Evolutionary conservation across 2,797 vertebrate genomes (phyloP), one percentile per base, ranked within the genome.

Genomic region (Nasua narica): DNA sequence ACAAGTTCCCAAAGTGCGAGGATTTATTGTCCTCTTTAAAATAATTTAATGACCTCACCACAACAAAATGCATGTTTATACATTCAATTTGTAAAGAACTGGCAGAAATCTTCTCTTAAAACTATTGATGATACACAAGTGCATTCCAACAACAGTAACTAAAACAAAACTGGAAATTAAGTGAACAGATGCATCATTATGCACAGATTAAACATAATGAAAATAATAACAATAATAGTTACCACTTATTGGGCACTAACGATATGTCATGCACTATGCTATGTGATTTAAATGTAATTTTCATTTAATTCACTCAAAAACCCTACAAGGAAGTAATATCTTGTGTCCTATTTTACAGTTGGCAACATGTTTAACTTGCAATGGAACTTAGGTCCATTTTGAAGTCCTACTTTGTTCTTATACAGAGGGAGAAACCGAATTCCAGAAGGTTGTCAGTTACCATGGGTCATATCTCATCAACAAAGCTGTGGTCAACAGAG

Each of bases 131-230:
- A 9, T 72, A 74, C 12, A 78, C 70, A 18, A 85, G 10, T 92
- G 32, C 2, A 86, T 86, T 77, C 7, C 83, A 56, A 4, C 32
- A 93, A 77, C 1, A 54, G 37, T 48, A 92, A 27, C 58, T 92
- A 82, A 96, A 92, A 87, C 16, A 70, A 77, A 88, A 67, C 16
- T 87, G 25, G 19, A 94, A 96, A 95, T 90, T 91, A 93, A 84
- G 2, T 77, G 81, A 92, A 78, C 27, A 50, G 50, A 87, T 91
- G 21, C 2, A 76, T 56, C 27, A 86, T 65, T 92, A 92, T 19
- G 15, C 23, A 62, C 11, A 83, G 5, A 74, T 92, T 87, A 97
- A 87, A 88, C 13, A 46, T 78, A 83, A 88, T 37, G 58, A 90
- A 92, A 95, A 93, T 79, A 70, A 84, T 46, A 67, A 78, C 25